phyloP scores from a whole-genome alignment of 2,797 vertebrate genomes.

The Poliocrania exsul region DNA sequence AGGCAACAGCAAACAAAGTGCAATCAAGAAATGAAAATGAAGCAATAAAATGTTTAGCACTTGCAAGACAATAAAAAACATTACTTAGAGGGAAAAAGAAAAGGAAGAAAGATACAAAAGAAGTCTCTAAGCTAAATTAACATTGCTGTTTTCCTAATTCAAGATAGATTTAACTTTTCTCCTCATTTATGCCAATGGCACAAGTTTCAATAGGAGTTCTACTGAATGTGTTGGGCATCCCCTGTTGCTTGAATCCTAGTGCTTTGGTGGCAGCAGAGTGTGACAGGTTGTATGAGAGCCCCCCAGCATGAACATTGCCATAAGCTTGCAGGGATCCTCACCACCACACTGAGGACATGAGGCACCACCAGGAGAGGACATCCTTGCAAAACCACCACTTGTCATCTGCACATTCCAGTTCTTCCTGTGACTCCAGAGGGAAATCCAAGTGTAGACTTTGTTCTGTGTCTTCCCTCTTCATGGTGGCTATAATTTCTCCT shows the following conservation, averaged over 20 bases:
- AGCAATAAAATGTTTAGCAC: constrained; percentile 43
- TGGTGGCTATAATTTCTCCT: neutral
- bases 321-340: neutral
- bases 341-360: neutral
- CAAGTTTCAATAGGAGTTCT: neutral
- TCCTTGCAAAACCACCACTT: neutral
- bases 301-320: neutral
- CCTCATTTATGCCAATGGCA: neutral
- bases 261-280: neutral
- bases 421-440: neutral
- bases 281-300: neutral
- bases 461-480: neutral
- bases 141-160: neutral
- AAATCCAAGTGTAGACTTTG: neutral
- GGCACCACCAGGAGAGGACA: neutral
- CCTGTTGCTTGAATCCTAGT: neutral
- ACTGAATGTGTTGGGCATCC: fast-evolving
- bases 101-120: neutral
- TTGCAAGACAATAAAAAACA: constrained; percentile 20
- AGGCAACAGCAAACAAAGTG: constrained; percentile 4
- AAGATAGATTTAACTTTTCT: neutral
- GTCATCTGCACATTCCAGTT: neutral
- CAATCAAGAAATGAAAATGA: constrained; percentile 15
- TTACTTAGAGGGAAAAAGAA: neutral
- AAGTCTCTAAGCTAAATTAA: neutral